Conservation (phyloP, 2,797 vertebrate species). For the Gallinago nigripennis region DNA sequence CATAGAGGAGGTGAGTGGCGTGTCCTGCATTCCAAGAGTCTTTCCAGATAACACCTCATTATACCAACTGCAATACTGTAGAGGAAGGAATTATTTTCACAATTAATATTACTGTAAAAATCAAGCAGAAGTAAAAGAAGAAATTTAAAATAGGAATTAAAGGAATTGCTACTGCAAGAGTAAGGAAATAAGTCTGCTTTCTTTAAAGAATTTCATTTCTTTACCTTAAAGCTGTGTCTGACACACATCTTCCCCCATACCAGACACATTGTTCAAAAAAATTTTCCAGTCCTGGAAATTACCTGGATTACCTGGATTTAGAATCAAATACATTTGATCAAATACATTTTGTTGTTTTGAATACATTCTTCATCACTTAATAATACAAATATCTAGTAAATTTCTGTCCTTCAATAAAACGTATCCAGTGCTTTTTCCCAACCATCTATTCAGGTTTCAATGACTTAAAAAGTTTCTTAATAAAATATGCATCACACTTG, state of each 20-base stretch:
- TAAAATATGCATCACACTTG: accelerated
- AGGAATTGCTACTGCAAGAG: background rate
- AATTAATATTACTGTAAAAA: background rate
- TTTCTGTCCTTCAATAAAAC: background rate
- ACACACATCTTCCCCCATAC: background rate
- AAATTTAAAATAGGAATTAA: background rate
- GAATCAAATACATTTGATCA: background rate
- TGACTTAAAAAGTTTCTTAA: background rate
- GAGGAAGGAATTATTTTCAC: background rate
- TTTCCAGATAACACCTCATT: background rate
- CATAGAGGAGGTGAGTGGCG: accelerated
- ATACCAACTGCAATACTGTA: background rate
- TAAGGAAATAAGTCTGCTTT: background rate
- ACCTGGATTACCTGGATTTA: background rate
- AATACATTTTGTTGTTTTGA: background rate
- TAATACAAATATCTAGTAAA: background rate
- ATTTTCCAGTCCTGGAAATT: background rate
- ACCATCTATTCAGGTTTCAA: background rate
- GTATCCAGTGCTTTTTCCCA: background rate
- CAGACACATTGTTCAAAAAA: background rate
- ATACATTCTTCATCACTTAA: background rate
- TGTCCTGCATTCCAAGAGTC: background rate
- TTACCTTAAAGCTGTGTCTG: background rate
- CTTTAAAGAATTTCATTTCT: background rate
- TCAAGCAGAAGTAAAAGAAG: background rate